Base-by-base conservation (phyloP, 2,888 invertebrate species). In the Schizaphis graminum region DNA sequence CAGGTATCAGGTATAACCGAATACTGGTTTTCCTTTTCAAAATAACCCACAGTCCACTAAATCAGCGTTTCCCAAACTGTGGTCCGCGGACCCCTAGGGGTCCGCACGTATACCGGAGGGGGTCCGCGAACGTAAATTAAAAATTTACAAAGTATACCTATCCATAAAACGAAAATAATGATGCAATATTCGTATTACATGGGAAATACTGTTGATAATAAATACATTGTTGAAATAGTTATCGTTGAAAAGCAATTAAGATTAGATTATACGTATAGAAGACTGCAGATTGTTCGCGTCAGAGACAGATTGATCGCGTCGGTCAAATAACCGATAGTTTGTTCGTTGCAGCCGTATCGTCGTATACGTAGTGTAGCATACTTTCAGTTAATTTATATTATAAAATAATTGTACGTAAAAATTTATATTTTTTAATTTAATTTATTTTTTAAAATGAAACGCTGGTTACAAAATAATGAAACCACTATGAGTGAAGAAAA, bases 381-480 rank as follows among this genome's bases (percentile, higher is more conserved):
- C 35, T 88, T 88, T 88, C 88, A 88, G 88, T 88, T 88, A 5
- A 88, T 88, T 88, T 88, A 5, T 88, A 88, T 88, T 88, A 88
- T 21, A 24, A 88, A 88, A 88, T 53, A 85, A 47, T 85, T 26
- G 3, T 85, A 85, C 44, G 24, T 85, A 85, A 3, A 88, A 88
- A 35, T 88, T 56, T 56, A 56, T 41, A 41, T 56, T 88, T 56
- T 85, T 85, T 85, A 85, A 35, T 88, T 35, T 88, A 88, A 56
- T 53, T 35, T 21, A 53, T 88, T 53, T 88, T 88, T 88, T 88
- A 1, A 24, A 53, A 56, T 56, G 53, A 88, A 88, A 53, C 88
- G 53, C 53, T 56, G 53, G 24, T 88, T 88, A 56, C 56, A 88
- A 88, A 56, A 35, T 88, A 35, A 56, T 56, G 47, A 49, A 47